These are phyloP conservation scores for Neodon shergylaensis DNA, from an alignment of 2,113 vertebrate species.

Conservation along the genomic window DNA sequence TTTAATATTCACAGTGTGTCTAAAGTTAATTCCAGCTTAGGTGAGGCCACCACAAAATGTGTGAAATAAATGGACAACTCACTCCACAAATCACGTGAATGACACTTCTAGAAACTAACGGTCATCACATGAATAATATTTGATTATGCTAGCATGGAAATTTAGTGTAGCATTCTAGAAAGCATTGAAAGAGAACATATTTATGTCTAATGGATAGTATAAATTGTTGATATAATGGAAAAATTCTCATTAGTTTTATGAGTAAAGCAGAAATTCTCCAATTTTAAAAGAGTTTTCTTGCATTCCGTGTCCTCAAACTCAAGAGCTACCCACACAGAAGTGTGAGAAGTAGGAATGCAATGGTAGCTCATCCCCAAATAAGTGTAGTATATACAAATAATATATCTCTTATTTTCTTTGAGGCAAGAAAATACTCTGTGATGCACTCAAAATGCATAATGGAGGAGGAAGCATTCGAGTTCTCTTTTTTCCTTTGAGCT, in stretches of 20 bases:
- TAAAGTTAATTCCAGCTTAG: slow-evolving; percentile 20
- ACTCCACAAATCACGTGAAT: neutral
- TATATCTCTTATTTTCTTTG: neutral
- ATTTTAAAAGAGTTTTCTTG: neutral
- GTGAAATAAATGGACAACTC: neutral
- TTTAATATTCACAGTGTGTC: neutral
- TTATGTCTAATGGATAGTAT: neutral
- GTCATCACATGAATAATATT: neutral
- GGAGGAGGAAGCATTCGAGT: neutral
- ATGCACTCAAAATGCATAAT: neutral
- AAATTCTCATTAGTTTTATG: neutral
- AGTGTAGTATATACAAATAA: neutral
- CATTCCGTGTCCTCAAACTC: neutral
- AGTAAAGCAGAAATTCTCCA: neutral
- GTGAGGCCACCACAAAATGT: neutral
- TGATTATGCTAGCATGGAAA: neutral
- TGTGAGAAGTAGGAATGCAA: neutral
- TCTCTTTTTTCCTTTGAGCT: neutral
- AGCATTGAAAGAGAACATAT: neutral
- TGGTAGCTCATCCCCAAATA: neutral
- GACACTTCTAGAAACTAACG: neutral
- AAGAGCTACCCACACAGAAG: neutral
- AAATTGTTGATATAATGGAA: neutral
- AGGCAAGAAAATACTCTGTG: neutral
- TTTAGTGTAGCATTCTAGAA: neutral